Evolutionary conservation across 2,888 invertebrate species (phyloP).

Genomic region (Scotopteryx bipunctaria): DNA sequence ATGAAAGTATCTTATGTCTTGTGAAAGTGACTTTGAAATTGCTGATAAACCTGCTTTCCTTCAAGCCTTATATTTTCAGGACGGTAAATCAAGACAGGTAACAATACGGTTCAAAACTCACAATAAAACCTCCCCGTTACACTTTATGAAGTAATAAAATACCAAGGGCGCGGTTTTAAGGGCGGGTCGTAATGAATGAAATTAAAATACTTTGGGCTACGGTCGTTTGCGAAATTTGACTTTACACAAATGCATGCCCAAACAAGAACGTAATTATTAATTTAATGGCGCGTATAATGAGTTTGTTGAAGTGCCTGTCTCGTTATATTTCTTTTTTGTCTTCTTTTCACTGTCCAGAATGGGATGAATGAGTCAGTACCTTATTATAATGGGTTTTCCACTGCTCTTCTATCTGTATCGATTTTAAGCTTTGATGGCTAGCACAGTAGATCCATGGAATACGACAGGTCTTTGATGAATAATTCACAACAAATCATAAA

Average conservation of each 20-base stretch:
- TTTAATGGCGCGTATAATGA: conserved; percentile 12
- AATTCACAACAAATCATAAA: too few species aligned
- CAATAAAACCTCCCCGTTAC: conserved; percentile 32
- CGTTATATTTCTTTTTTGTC: neutral
- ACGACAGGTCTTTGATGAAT: too few species aligned
- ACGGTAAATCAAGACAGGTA: conserved; percentile 30
- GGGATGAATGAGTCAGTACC: too few species aligned
- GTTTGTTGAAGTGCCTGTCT: neutral
- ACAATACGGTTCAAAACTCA: conserved; percentile 31
- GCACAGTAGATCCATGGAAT: too few species aligned
- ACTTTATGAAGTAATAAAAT: conserved; percentile 32
- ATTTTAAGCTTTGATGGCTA: too few species aligned
- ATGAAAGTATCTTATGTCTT: neutral
- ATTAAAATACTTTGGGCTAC: conserved; percentile 27
- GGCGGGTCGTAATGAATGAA: conserved; percentile 31
- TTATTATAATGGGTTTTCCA: too few species aligned
- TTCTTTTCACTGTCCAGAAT: neutral
- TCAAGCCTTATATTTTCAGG: conserved; percentile 9
- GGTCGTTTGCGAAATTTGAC: conserved; percentile 22
- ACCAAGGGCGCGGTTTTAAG: conserved; percentile 27
- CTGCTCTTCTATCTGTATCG: too few species aligned
- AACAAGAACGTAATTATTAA: conserved; percentile 22
- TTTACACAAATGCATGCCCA: conserved; percentile 22
- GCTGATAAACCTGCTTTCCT: neutral
- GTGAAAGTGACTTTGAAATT: neutral